A percentile compares a stretch with the other conserved stretches of the same genome.
Evolutionary conservation across 2,797 vertebrate species (phyloP).

Genomic region (Acestrorhynchus altus): DNA sequence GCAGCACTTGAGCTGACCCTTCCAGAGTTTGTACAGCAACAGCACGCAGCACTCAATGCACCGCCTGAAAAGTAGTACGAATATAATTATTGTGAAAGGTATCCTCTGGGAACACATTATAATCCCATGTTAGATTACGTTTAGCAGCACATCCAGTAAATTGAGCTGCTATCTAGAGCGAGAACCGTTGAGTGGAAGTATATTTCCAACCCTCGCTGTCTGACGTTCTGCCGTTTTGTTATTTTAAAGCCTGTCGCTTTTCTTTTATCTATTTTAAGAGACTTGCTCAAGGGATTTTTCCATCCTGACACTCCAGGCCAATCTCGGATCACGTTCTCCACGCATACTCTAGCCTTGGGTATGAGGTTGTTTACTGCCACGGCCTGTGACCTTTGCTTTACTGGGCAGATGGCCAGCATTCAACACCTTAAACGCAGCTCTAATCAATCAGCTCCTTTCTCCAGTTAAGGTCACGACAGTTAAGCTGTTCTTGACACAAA

Average conservation of each 20-base stretch:
- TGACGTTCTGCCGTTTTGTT: not conserved
- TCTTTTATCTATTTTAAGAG: slow-evolving; percentile 24
- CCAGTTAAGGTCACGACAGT: not conserved
- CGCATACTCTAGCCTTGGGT: slow-evolving; percentile 19
- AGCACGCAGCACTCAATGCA: not conserved
- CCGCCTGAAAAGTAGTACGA: not conserved
- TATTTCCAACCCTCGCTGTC: not conserved
- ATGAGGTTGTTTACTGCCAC: slow-evolving; percentile 54
- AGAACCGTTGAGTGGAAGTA: not conserved
- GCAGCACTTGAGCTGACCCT: slow-evolving; percentile 27
- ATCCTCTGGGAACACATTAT: no score
- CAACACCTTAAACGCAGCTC: not conserved
- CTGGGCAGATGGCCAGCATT: slow-evolving; percentile 50
- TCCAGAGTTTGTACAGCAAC: not conserved
- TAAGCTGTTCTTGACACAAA: not conserved
- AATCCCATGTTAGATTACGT: no score
- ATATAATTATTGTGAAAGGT: no score
- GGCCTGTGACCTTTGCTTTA: slow-evolving; percentile 57
- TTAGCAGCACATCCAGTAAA: not conserved
- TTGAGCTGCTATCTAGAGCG: not conserved
- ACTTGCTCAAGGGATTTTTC: slow-evolving; percentile 7
- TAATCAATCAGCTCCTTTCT: slow-evolving; percentile 19
- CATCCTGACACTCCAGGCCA: slow-evolving; percentile 28
- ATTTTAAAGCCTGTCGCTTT: not conserved
- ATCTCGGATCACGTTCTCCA: slow-evolving; percentile 40